Evolutionary conservation across 2,113 vertebrate species (phyloP).

Genomic region (Capreolus pygargus): DNA sequence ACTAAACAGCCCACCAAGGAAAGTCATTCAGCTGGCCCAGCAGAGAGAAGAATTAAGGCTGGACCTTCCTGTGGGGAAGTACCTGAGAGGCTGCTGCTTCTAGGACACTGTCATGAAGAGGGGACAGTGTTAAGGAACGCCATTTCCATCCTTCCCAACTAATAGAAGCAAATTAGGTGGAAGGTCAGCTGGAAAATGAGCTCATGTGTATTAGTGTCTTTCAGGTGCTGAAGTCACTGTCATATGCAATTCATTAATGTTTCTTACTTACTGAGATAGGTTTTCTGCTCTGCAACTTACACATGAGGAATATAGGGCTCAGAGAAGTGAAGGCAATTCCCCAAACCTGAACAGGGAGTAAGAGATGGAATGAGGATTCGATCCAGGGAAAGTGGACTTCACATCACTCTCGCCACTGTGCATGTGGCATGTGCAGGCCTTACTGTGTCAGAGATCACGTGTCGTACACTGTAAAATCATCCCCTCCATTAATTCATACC

Average conservation of each 20-base stretch:
- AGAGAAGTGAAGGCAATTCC: neutral
- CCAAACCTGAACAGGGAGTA: neutral
- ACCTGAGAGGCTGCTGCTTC: neutral
- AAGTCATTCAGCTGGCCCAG: neutral
- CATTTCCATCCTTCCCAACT: neutral
- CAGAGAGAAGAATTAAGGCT: neutral
- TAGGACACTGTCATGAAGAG: neutral
- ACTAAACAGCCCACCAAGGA: neutral
- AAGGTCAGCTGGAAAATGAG: neutral
- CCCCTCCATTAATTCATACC: neutral
- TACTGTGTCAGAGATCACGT: neutral
- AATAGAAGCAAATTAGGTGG: neutral
- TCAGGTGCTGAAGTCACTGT: too few species aligned
- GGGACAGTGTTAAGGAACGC: neutral
- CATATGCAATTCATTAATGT: rapidly evolving
- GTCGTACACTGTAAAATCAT: rapidly evolving
- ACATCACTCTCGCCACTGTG: rapidly evolving
- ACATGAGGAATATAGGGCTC: neutral
- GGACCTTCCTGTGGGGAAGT: too few species aligned
- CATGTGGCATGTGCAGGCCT: too few species aligned
- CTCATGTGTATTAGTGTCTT: neutral
- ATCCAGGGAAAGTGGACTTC: neutral
- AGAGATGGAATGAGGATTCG: neutral
- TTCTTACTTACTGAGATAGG: neutral
- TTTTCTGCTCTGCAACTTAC: neutral